Evolutionary conservation across 2,113 vertebrate species (phyloP), one percentile per base, ranked within the genome.

Genomic region (Shinisaurus crocodilurus): DNA sequence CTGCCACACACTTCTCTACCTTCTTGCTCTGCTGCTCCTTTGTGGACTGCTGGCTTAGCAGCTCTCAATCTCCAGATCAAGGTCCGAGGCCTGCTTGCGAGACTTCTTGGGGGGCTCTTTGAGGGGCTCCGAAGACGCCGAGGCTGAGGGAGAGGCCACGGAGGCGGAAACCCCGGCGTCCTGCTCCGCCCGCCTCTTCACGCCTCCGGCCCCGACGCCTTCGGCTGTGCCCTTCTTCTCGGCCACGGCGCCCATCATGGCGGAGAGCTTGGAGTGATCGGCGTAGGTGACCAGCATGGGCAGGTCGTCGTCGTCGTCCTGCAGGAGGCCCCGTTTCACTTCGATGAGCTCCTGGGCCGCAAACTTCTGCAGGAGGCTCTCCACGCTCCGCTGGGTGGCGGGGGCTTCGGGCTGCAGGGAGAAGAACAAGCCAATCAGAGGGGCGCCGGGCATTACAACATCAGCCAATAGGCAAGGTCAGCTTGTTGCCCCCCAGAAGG

Each of bases 11-110:
- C 50, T 12, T 54, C 50, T 16, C 25, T 89, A 99, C 98, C 98
- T 99, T 99, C 95, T 99, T 99, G 96, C 98, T 98, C 95, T 99
- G 98, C 93, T 99, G 98, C 94, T 99, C 98, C 93, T 99, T 99
- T 13, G 98, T 99, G 81, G 98, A 99, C 91, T 99, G 98, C 67
- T 99, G 98, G 94, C 97, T 99, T 88, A 99, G 95, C 86, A 99
- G 97, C 98, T 99, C 94, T 99, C 98, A 3, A 99, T 99, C 95
- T 99, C 98, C 97, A 98, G 97, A 89, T 99, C 98, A 92, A 99
- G 65, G 67, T 99, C 98, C 4, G 98, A 98, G 0, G 98, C 94
- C 90, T 98, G 98, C 89, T 97, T 97, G 84, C 98, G 95, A 40
- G 98, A 96, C 79, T 98, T 99, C 95, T 99, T 99, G 37, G 97